phyloP scores from a whole-genome alignment of 92 coral and sea anemone species.

The Parazoanthus darwini region DNA sequence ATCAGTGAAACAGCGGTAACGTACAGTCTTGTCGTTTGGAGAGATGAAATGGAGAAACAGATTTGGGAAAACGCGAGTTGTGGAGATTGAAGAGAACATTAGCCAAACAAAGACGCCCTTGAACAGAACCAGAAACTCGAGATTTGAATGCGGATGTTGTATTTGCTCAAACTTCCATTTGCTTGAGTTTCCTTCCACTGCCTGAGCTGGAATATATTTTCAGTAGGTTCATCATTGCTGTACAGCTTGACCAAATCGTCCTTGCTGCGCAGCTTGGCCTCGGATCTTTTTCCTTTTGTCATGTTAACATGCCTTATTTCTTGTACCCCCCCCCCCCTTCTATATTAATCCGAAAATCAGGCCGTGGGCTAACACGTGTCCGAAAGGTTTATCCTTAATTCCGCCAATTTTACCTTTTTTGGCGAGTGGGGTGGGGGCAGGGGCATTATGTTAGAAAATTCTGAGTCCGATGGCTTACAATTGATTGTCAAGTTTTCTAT shows the following conservation, averaged over 20 bases:
- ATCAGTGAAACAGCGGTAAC: not conserved
- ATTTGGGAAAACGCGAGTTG: not conserved
- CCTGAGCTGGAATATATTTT: not conserved
- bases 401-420: too few relatives aligned
- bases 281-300: not conserved
- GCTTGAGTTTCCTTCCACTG: not conserved
- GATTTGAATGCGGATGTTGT: not conserved
- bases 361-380: too few relatives aligned
- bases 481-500: too few relatives aligned
- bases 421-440: too few relatives aligned
- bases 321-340: not conserved
- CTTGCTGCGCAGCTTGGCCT: not conserved
- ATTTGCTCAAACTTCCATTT: not conserved
- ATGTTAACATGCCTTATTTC: too few relatives aligned
- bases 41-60: not conserved
- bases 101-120: not conserved
- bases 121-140: not conserved
- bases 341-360: too few relatives aligned
- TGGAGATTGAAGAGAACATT: not conserved
- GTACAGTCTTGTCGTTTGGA: not conserved
- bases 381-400: too few relatives aligned
- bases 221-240: not conserved
- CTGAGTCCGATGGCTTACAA: too few relatives aligned
- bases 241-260: too few relatives aligned
- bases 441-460: too few relatives aligned